Base-by-base conservation (phyloP, 2,888 invertebrate genomes). In the Bedellia somnulentella region DNA sequence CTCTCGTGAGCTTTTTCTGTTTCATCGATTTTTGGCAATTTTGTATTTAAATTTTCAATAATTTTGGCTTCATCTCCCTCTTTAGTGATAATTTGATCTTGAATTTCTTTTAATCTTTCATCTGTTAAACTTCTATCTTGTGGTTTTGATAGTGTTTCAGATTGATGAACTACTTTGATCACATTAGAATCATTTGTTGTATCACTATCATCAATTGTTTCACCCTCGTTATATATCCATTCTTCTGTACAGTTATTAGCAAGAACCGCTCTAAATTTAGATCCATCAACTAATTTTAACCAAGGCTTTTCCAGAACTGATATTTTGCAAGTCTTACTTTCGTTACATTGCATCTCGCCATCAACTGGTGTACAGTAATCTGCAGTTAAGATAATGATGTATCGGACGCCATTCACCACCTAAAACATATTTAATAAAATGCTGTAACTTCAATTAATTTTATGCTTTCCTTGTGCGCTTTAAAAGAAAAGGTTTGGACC, bases 291-390 rank as follows among this genome's bases (percentile, higher is more conserved):
- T 30, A 77, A 62, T 45, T 66, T 70, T 15, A 81, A 48, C 85
- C 86, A 86, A 1, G 83, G 82, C 44, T 83, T 81, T 48, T 86
- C 83, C 32, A 83, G 54, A 43, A 83, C 78, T 12, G 80, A 73
- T 36, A 87, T 54, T 40, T 79, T 78, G 49, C 87, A 87, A 5
- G 70, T 49, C 41, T 60, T 67, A 13, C 52, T 50, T 15, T 44
- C 42, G n/a, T 40, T 38, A 40, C 75, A 75, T 5, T 43, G 30
- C 22, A 57, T 52, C 30, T 44, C 40, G 18, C 18, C 9, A 35
- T 51, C 38, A 22, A 35, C 42, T 15, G 45, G 41, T 5, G 60
- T 46, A 45, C 82, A 82, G 24, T 50, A 58, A 42, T 78, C 63
- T 4, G 82, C 38, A 14, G 67, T 60, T 22, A 84, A 46, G n/a